Conservation (phyloP, 2,888 invertebrate genomes). For the Platycnemis pennipes region DNA sequence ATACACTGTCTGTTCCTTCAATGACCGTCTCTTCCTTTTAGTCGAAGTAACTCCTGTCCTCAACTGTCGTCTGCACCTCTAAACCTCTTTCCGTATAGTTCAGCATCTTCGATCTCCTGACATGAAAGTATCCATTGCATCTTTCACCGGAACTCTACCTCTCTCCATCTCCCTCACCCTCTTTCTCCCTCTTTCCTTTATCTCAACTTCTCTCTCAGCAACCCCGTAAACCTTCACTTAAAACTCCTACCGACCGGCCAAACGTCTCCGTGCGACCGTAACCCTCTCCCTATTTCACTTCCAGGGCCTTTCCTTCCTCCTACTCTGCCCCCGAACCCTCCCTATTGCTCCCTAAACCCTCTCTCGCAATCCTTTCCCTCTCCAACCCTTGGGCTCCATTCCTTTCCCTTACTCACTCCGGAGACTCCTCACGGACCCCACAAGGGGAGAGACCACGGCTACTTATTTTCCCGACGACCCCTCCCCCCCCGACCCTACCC, state of each 20-base stretch:
- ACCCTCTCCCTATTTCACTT: background rate
- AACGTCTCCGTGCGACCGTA: background rate
- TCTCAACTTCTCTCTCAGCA: background rate
- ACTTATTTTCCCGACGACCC: background rate
- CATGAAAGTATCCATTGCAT: background rate
- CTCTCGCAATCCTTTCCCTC: background rate
- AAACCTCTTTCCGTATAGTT: background rate
- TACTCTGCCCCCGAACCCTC: background rate
- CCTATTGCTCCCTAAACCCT: background rate
- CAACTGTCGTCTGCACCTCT: background rate
- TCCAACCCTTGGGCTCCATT: background rate
- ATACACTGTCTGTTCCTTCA: background rate
- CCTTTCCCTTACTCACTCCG: background rate
- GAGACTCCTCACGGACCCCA: background rate
- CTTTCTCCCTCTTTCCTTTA: background rate
- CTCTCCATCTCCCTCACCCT: background rate
- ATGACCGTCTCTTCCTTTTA: background rate
- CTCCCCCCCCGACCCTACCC: background rate
- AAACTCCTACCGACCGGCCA: background rate
- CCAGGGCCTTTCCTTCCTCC: background rate
- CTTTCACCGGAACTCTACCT: background rate
- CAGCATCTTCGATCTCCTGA: background rate
- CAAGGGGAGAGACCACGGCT: background rate
- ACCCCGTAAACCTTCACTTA: background rate
- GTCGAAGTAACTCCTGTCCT: background rate